Conservation (phyloP, 2,888 invertebrate species). For the Melieria picta region DNA sequence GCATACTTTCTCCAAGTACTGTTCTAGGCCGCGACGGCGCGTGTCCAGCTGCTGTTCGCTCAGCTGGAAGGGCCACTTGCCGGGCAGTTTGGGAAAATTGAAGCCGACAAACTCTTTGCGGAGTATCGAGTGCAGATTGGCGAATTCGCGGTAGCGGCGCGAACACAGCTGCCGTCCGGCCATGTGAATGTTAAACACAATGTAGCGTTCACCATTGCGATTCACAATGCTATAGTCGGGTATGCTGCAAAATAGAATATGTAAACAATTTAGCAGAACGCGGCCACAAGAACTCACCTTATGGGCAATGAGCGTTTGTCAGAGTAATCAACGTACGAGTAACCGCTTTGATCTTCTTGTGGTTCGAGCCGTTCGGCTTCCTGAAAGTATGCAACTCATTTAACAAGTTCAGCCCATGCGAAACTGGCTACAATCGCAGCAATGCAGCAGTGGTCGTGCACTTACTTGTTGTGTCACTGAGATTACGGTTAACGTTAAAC, state of each 20-base stretch:
- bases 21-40: constrained; percentile 93
- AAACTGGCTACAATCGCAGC: too few relatives aligned
- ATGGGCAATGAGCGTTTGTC: constrained; percentile 92
- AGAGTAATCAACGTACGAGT: constrained; percentile 87
- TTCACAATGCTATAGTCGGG: constrained; percentile 95
- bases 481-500: constrained; percentile 93
- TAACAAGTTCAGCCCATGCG: not conserved
- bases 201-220: constrained; percentile 87
- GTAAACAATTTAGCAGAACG: not conserved
- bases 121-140: constrained; percentile 85
- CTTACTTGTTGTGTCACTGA: constrained; percentile 91
- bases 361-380: constrained; percentile 87
- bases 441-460: constrained; percentile 6
- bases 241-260: constrained; percentile 69
- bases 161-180: constrained; percentile 98
- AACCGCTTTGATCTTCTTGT: constrained; percentile 80
- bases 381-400: constrained; percentile 61
- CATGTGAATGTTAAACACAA: constrained; percentile 98
- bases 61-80: constrained; percentile 97
- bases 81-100: constrained; percentile 96
- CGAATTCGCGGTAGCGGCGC: constrained; percentile 94
- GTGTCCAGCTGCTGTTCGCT: constrained; percentile 98
- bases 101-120: constrained; percentile 95
- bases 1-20: constrained; percentile 97
- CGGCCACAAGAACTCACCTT: constrained; percentile 49